A percentile compares a stretch with the other conserved stretches of the same genome.
These are phyloP conservation scores for Amblyornis subalaris DNA, from an alignment of 2,113 vertebrate species.

Conservation along the genomic window DNA sequence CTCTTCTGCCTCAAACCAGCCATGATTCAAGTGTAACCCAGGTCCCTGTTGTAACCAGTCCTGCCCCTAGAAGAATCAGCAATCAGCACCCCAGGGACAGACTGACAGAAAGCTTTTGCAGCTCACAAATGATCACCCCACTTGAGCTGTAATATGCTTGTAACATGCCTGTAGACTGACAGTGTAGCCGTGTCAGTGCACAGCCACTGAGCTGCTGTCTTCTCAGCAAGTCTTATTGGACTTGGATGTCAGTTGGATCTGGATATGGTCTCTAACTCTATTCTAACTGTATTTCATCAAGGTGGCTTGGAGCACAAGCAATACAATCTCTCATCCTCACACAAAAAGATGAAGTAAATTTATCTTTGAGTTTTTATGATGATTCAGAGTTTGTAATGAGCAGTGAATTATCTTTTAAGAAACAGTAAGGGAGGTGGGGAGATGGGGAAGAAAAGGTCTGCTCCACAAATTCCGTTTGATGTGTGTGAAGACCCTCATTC, in stretches of 20 bases:
- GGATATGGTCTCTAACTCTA: background rate
- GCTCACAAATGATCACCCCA: background rate
- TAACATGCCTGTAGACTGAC: background rate
- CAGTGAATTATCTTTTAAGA: background rate
- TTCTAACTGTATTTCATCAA: background rate
- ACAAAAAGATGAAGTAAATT: background rate
- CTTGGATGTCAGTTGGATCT: background rate
- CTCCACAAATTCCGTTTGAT: background rate
- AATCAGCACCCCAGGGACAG: background rate
- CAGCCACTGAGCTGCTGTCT: background rate
- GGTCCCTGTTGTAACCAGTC: background rate
- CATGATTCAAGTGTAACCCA: background rate
- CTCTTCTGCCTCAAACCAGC: background rate
- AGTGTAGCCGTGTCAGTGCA: background rate
- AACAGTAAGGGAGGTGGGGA: background rate
- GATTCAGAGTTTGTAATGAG: background rate
- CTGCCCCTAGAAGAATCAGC: background rate
- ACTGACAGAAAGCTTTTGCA: background rate
- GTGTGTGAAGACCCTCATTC: background rate
- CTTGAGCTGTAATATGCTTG: background rate
- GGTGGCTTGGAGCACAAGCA: background rate
- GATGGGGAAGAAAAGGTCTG: background rate
- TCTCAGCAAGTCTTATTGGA: background rate
- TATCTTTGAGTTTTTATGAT: background rate
- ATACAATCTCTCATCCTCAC: background rate